Percentiles rank a stretch among this genome's conserved stretches.
Conservation (phyloP, 2,888 invertebrate genomes). For the Watsonalla binaria region DNA sequence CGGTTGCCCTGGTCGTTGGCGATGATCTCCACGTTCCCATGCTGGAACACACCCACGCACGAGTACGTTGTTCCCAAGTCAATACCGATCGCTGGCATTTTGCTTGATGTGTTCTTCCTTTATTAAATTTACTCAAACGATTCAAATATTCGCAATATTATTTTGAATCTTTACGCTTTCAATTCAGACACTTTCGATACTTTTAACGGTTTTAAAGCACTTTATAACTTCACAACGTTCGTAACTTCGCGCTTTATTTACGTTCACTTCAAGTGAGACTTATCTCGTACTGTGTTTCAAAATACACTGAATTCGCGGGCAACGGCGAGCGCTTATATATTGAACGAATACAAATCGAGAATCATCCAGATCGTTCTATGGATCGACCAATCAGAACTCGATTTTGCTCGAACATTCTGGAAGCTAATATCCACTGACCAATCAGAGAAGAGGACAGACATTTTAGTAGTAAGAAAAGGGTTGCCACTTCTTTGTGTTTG, state of each 20-base stretch:
- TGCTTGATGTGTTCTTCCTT: not conserved
- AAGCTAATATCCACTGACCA: not conserved
- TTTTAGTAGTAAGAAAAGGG: not conserved
- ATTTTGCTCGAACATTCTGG: not conserved
- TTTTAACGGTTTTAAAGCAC: too few species aligned
- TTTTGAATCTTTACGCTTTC: too few species aligned
- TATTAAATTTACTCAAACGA: too few species aligned
- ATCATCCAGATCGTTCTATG: not conserved
- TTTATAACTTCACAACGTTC: conserved; percentile 11
- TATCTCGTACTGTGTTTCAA: conserved; percentile 57
- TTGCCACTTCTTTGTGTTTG: not conserved
- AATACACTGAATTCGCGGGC: conserved; percentile 52
- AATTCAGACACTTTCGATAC: too few species aligned
- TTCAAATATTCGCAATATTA: too few species aligned
- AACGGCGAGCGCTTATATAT: conserved; percentile 41
- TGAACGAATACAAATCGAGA: conserved; percentile 36
- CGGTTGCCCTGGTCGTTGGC: conserved; percentile 83
- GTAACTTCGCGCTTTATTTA: conserved; percentile 46
- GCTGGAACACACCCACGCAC: conserved; percentile 76
- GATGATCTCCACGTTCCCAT: conserved; percentile 87
- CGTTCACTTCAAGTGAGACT: conserved; percentile 28
- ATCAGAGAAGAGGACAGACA: not conserved
- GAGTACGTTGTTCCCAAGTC: conserved; percentile 79
- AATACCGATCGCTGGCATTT: conserved; percentile 75
- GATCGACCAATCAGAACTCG: not conserved